A percentile compares a stretch with the other conserved stretches of the same genome.
These are phyloP conservation scores for Diachasmimorpha longicaudata DNA, from an alignment of 1,140 invertebrate genomes.

Conservation along the genomic window DNA sequence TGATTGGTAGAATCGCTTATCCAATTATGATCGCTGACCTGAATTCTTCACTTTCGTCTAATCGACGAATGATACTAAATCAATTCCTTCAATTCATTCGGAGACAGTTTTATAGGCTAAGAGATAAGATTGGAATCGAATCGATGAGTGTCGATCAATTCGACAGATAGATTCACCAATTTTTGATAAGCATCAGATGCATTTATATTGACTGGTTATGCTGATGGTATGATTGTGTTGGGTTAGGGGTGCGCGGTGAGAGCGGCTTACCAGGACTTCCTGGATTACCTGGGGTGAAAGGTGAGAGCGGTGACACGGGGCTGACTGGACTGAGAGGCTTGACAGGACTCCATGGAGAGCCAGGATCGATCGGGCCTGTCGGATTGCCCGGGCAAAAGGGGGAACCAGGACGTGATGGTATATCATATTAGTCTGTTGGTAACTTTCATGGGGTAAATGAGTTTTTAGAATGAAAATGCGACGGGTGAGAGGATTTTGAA, in stretches of 20 bases:
- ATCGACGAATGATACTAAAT: conserved; percentile 40
- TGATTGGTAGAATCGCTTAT: not conserved
- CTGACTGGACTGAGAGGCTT: conserved; percentile 48
- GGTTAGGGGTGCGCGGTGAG: conserved; percentile 43
- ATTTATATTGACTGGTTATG: not conserved
- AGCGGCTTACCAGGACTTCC: conserved; percentile 44
- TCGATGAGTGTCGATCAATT: too few relatives aligned
- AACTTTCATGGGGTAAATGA: too few relatives aligned
- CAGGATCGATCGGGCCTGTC: conserved; percentile 31
- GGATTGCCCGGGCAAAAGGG: not conserved
- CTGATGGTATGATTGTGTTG: not conserved
- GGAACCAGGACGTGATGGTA: not conserved
- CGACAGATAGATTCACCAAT: too few relatives aligned
- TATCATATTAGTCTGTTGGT: too few relatives aligned
- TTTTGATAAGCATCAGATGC: not conserved
- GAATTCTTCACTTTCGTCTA: not conserved
- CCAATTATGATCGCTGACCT: conserved; percentile 13
- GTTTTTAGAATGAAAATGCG: too few relatives aligned
- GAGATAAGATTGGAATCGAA: not conserved
- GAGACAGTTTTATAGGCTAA: not conserved
- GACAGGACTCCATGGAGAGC: conserved; percentile 48
- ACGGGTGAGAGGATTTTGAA: too few relatives aligned
- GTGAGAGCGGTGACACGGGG: conserved; percentile 41
- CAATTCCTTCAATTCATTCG: conserved; percentile 41
- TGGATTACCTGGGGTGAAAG: conserved; percentile 38